Percentiles rank a stretch among this genome's conserved stretches.
Evolutionary conservation across 2,888 invertebrate genomes (phyloP).

Genomic region (Scrobipalpa atriplicella): DNA sequence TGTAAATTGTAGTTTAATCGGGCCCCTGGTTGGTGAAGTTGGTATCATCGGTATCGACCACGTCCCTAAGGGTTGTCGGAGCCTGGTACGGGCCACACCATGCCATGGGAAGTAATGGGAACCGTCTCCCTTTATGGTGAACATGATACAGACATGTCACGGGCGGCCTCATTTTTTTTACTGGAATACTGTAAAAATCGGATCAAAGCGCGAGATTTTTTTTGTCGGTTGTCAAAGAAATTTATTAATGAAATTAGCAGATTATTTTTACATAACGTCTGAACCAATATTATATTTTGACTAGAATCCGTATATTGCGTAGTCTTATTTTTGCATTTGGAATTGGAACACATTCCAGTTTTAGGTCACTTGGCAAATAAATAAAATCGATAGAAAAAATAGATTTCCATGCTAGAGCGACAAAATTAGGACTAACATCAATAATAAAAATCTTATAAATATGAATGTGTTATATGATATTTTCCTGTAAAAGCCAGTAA

Average conservation of each 20-base stretch:
- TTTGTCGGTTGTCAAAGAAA: too few relatives aligned
- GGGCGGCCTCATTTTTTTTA: conserved; percentile 42
- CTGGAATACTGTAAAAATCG: background rate
- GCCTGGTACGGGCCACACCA: conserved; percentile 71
- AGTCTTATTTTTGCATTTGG: background rate
- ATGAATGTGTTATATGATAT: too few relatives aligned
- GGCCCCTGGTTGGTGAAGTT: conserved; percentile 18
- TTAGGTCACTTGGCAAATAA: background rate
- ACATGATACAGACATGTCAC: conserved; percentile 55
- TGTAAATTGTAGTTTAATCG: too few relatives aligned
- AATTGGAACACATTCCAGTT: conserved; percentile 2
- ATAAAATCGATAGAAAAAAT: background rate
- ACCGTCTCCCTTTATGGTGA: conserved; percentile 53
- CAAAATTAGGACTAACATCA: too few relatives aligned
- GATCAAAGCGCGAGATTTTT: background rate
- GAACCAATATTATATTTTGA: too few relatives aligned
- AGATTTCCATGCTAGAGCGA: background rate
- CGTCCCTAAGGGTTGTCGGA: conserved; percentile 61
- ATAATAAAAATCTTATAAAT: too few relatives aligned
- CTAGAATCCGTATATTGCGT: too few relatives aligned
- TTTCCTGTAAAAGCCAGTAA: too few relatives aligned
- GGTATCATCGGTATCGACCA: conserved; percentile 59
- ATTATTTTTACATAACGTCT: too few relatives aligned
- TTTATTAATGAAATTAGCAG: background rate
- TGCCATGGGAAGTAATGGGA: conserved; percentile 49